Percentiles rank a stretch among this genome's conserved stretches.
Evolutionary conservation across 2,113 vertebrate genomes (phyloP).

Genomic region (Catharus fuscescens): DNA sequence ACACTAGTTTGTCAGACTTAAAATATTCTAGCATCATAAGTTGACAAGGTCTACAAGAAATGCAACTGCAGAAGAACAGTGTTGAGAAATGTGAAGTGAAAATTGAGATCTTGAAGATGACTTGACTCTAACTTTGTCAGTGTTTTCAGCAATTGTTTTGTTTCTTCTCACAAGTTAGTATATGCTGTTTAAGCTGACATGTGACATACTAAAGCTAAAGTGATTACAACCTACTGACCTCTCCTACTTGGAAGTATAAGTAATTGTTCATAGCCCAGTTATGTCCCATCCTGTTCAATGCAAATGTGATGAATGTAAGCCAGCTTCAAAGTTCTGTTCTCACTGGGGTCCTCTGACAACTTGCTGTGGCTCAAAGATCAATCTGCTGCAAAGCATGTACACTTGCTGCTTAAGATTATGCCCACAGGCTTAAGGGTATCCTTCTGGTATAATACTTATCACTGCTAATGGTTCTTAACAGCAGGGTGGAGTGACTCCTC

Average conservation of each 20-base stretch:
- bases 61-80: not conserved
- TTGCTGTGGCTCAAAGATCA: not conserved
- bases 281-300: not conserved
- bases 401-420: not conserved
- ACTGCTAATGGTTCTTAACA: conserved; percentile 52
- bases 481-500: conserved; percentile 93
- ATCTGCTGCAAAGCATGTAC: not conserved
- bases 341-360: not conserved
- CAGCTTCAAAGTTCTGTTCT: not conserved
- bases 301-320: not conserved
- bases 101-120: not conserved
- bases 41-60: not conserved
- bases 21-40: not conserved
- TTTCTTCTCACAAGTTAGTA: not conserved
- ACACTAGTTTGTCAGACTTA: not conserved
- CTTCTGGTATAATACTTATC: not conserved
- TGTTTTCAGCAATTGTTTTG: not conserved
- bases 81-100: not conserved
- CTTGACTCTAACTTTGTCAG: not conserved
- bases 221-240: not conserved
- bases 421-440: not conserved
- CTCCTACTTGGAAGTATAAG: not conserved
- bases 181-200: not conserved
- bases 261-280: not conserved
- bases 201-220: not conserved